Evolutionary conservation across 2,888 invertebrate genomes (phyloP).

Genomic region (Polydrusus tereticollis): DNA sequence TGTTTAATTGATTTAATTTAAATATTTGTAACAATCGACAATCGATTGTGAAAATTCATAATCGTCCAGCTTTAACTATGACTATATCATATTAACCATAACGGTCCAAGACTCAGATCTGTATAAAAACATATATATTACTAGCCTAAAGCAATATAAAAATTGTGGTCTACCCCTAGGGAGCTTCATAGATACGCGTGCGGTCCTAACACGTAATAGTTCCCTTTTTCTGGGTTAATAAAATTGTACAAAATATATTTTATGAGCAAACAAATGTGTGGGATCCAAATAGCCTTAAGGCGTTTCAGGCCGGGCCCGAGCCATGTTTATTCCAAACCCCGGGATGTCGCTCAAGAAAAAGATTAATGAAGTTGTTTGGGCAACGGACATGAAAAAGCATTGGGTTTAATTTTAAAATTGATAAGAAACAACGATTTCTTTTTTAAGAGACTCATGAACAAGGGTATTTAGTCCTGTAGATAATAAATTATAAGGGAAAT

Average conservation of each 20-base stretch:
- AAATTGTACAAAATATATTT: background rate
- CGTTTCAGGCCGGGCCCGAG: background rate
- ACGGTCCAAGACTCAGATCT: too few species aligned
- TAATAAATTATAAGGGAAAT: too few species aligned
- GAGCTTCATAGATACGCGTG: too few species aligned
- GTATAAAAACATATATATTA: too few species aligned
- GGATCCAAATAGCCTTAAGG: background rate
- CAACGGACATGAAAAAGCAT: slow-evolving; percentile 10
- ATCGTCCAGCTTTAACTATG: too few species aligned
- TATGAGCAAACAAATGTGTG: background rate
- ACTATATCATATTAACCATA: too few species aligned
- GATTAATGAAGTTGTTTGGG: slow-evolving; percentile 9
- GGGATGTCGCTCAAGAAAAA: background rate
- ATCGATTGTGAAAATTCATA: too few species aligned
- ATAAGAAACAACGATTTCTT: background rate
- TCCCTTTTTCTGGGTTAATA: background rate
- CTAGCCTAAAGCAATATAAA: too few species aligned
- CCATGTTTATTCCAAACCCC: background rate
- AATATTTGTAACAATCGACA: too few species aligned
- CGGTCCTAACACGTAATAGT: background rate
- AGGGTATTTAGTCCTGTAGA: too few species aligned
- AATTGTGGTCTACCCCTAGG: too few species aligned
- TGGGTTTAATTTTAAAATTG: slow-evolving; percentile 1
- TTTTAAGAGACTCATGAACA: slow-evolving; percentile 7
- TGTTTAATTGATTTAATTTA: too few species aligned